A percentile compares a stretch with the other conserved stretches of the same genome.
Evolutionary conservation across 2,797 vertebrate species (phyloP).

Genomic region (Calcarius lapponicus): DNA sequence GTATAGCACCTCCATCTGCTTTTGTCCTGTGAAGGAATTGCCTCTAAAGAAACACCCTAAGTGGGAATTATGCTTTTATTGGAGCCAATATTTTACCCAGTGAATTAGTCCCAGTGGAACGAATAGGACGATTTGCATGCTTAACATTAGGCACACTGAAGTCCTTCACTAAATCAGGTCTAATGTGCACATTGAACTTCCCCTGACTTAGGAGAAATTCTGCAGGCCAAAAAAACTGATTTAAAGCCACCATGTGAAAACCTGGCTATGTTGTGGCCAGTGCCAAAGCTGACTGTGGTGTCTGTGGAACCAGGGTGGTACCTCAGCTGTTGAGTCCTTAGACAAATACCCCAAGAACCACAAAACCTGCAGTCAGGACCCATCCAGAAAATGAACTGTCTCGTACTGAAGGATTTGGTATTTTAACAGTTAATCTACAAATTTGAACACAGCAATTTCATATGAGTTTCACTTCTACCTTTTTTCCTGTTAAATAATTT

Average conservation of each 20-base stretch:
- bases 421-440: not conserved
- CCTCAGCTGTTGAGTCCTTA: not conserved
- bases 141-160: not conserved
- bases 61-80: not conserved
- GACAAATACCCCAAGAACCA: not conserved
- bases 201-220: not conserved
- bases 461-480: not conserved
- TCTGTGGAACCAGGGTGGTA: not conserved
- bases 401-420: not conserved
- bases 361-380: not conserved
- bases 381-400: not conserved
- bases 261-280: not conserved
- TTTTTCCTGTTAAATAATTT: slow-evolving; percentile 24
- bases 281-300: not conserved
- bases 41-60: not conserved
- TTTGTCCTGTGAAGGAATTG: not conserved
- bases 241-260: not conserved
- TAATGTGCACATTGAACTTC: slow-evolving; percentile 29
- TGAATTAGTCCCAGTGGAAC: not conserved
- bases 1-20: not conserved
- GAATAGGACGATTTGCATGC: not conserved
- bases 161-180: slow-evolving; percentile 25
- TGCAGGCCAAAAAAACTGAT: not conserved
- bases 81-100: not conserved
- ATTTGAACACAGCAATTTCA: not conserved